Conservation (phyloP, 2,797 vertebrate genomes). For the Rhynchonycteris naso region DNA sequence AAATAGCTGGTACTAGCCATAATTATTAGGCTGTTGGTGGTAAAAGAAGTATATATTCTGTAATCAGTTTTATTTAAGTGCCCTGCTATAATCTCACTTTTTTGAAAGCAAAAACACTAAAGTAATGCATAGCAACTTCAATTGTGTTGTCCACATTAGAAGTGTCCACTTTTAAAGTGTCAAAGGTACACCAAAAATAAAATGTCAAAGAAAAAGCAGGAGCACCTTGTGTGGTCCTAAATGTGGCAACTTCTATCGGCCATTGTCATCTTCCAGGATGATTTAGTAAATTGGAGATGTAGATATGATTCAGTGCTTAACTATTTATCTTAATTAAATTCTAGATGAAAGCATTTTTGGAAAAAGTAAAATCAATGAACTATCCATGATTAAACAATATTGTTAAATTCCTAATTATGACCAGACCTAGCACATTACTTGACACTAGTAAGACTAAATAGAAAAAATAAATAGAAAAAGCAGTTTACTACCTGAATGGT, state of each 20-base stretch:
- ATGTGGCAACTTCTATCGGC: neutral
- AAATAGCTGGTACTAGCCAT: neutral
- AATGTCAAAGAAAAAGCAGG: neutral
- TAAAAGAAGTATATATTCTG: neutral
- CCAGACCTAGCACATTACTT: neutral
- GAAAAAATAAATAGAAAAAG: neutral
- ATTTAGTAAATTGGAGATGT: neutral
- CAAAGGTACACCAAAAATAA: neutral
- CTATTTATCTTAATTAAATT: conserved; percentile 31
- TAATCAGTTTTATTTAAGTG: neutral
- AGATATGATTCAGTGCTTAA: neutral
- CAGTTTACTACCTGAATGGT: neutral
- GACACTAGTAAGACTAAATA: neutral
- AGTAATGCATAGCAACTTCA: neutral
- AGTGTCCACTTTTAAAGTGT: neutral
- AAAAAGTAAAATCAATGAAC: neutral
- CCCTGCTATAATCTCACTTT: conserved; percentile 1
- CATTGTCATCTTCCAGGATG: neutral
- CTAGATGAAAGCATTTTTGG: neutral
- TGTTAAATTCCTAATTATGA: neutral
- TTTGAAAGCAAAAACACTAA: neutral
- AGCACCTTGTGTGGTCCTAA: neutral
- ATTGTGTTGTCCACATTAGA: neutral
- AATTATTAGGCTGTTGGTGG: neutral
- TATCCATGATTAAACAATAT: neutral